Evolutionary conservation across 1,140 invertebrate species (phyloP).

Genomic region (Caenorhabditis brenneri): DNA sequence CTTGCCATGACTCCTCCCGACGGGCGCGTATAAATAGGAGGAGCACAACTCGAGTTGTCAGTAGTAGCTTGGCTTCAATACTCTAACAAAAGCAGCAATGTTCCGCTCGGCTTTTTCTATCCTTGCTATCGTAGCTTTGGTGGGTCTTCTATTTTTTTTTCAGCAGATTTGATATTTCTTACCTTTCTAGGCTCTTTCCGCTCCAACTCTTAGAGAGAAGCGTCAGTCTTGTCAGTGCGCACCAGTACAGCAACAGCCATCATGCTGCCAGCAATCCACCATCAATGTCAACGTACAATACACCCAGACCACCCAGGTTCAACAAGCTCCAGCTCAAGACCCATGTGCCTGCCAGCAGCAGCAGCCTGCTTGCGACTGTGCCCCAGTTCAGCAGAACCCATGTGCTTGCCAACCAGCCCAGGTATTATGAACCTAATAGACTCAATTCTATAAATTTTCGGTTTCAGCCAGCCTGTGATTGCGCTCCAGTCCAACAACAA

Average conservation of each 20-base stretch:
- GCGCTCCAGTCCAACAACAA: constrained; percentile 8
- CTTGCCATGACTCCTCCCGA: constrained; percentile 36
- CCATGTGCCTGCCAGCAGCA: constrained; percentile 48
- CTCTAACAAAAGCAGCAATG: constrained; percentile 45
- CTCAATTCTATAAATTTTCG: neutral
- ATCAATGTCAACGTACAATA: constrained; percentile 15
- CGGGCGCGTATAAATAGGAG: constrained; percentile 32
- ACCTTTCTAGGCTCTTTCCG: constrained; percentile 30
- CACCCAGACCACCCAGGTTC: constrained; percentile 27
- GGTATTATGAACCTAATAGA: too few species aligned
- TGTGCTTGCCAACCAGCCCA: constrained; percentile 33
- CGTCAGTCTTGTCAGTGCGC: constrained; percentile 42
- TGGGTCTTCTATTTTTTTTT: neutral
- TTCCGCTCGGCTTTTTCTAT: constrained; percentile 43
- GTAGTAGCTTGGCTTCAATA: constrained; percentile 19
- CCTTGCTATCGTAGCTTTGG: constrained; percentile 36
- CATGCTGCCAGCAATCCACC: constrained; percentile 47
- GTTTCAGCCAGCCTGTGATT: neutral
- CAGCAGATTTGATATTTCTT: neutral
- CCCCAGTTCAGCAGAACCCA: constrained; percentile 34
- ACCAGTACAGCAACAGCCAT: constrained; percentile 46
- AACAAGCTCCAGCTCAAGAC: constrained; percentile 39
- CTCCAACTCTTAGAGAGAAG: constrained; percentile 39
- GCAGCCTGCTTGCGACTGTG: constrained; percentile 49
- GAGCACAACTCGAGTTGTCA: constrained; percentile 30